Conservation (phyloP, 2,113 vertebrate genomes). For the Callionymus lyra region DNA sequence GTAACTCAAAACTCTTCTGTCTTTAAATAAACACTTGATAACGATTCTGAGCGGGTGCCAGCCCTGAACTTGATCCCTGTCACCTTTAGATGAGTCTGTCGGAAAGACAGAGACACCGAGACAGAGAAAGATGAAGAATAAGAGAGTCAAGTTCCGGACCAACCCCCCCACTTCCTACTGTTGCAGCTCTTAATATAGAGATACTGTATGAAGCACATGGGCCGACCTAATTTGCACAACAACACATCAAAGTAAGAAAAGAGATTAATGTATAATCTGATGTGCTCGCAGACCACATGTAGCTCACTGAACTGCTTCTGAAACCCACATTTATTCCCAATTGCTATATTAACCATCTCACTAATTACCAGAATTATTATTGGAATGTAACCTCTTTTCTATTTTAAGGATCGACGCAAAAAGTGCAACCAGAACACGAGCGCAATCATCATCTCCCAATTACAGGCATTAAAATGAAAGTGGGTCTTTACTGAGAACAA, state of each 20-base stretch:
- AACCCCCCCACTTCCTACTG: neutral
- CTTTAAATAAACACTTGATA: constrained; percentile 49
- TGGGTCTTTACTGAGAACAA: too few species aligned
- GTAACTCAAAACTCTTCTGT: constrained; percentile 28
- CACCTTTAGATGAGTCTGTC: constrained; percentile 22
- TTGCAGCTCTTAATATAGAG: too few species aligned
- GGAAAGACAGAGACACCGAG: constrained; percentile 4
- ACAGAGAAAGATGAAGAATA: constrained; percentile 11
- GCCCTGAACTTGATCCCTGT: constrained; percentile 24
- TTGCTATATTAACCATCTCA: constrained; percentile 46
- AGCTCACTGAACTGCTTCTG: constrained; percentile 56
- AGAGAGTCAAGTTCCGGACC: neutral
- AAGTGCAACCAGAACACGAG: constrained; percentile 21
- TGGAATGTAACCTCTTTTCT: constrained; percentile 70
- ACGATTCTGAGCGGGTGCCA: constrained; percentile 31
- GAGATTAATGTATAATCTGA: neutral
- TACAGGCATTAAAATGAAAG: too few species aligned
- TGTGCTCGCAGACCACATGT: constrained; percentile 29
- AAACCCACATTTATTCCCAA: constrained; percentile 31
- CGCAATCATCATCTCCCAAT: too few species aligned
- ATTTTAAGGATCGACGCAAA: constrained; percentile 43
- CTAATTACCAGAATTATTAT: constrained; percentile 69
- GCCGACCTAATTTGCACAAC: neutral
- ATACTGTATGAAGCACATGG: neutral
- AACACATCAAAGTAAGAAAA: too few species aligned